These are phyloP conservation scores for Epinephelus fuscoguttatus DNA, from an alignment of 2,113 vertebrate species.

Conservation along the genomic window DNA sequence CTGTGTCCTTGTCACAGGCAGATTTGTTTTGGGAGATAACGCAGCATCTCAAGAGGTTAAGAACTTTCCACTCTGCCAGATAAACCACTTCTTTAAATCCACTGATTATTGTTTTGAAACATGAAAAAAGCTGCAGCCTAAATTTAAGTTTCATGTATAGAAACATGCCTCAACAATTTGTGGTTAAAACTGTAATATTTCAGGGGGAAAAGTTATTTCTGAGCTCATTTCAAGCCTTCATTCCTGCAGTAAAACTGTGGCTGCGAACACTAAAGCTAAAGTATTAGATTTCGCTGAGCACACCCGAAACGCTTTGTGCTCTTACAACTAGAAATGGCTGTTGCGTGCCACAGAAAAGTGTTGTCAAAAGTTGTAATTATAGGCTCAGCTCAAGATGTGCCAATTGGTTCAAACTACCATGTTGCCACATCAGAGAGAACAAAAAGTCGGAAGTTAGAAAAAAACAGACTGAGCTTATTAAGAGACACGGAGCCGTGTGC, in stretches of 20 bases:
- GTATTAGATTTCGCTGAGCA: conserved; percentile 39
- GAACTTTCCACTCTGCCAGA: neutral
- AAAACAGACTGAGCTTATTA: conserved; percentile 52
- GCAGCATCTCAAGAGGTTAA: neutral
- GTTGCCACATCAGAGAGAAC: conserved; percentile 78
- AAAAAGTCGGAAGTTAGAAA: conserved; percentile 72
- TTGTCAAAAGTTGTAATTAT: conserved; percentile 76
- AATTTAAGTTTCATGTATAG: neutral
- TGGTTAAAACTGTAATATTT: conserved; percentile 10
- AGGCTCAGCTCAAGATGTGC: conserved; percentile 75
- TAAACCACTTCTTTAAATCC: neutral
- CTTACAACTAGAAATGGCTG: conserved; percentile 52
- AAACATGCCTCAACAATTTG: neutral
- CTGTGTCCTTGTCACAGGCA: conserved; percentile 25
- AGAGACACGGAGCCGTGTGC: conserved; percentile 69
- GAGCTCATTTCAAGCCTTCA: conserved; percentile 19
- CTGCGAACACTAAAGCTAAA: conserved; percentile 34
- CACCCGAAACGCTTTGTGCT: conserved; percentile 53
- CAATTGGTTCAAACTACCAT: conserved; percentile 75
- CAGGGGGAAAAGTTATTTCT: neutral
- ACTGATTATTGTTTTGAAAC: neutral
- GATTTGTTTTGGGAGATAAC: conserved; percentile 15
- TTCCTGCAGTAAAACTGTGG: conserved; percentile 43
- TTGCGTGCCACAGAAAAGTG: conserved; percentile 75
- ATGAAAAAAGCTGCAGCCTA: neutral